Evolutionary conservation across 2,113 vertebrate genomes (phyloP), one percentile per base, ranked within the genome.

Genomic region (Lasiurus cinereus): DNA sequence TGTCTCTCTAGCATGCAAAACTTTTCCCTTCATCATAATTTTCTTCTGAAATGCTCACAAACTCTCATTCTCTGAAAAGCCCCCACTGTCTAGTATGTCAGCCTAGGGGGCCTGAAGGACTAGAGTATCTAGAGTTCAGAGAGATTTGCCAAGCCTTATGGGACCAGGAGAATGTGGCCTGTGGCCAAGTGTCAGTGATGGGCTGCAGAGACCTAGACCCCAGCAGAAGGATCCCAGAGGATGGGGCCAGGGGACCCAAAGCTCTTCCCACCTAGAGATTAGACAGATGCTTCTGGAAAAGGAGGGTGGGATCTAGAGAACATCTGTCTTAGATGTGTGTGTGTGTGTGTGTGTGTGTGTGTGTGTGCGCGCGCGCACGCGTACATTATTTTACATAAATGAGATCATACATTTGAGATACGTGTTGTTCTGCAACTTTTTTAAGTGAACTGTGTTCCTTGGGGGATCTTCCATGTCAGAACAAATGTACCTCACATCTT

Each of bases 41-140:
- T 95, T 78, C 50, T 82, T 91, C 15, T 79, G 33, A 83, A 83
- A 88, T 87, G 50, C 14, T 18, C 56, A 10, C 24, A 83, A 74
- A 72, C 6, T 74, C 52, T 16, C 24, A 88, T 64, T 36, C 5
- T 67, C 27, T 79, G 33, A 43, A 83, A 88, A 54, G 11, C 29
- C 27, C 50, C 18, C 43, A 66, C 31, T 39, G 9, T 39, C 19
- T 84, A 24, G 3, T 70, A 36, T 46, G n/a, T 36, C 64, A 54
- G 48, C 36, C 27, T 67, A 39, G 3, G 43, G 15, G 46, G 1
- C 15, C 43, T 1, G 3, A 82, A 90, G 48, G 33, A 12, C 74
- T 79, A 64, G 4, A 76, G n/a, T 9, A 31, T 18, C 24, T 5
- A 6, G 22, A 31, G 46, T 13, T 19, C n/a, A 48, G 50, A 67